A percentile compares a stretch with the other conserved stretches of the same genome.
Evolutionary conservation across 1,140 invertebrate species (phyloP).

Genomic region (Drosophila persimilis): DNA sequence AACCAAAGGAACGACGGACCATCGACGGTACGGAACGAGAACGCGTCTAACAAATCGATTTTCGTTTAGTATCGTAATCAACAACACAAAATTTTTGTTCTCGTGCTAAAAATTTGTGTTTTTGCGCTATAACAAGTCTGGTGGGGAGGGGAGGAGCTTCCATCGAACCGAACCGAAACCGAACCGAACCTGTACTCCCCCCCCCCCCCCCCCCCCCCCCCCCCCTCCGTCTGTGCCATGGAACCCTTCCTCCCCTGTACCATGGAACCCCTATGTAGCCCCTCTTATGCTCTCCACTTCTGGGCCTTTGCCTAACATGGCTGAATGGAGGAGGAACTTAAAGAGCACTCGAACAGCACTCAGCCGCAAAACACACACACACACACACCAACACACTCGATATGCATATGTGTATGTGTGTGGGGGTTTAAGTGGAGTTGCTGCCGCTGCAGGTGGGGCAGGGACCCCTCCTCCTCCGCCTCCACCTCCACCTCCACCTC

Average conservation of each 20-base stretch:
- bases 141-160: too few species aligned
- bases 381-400: constrained; percentile 46
- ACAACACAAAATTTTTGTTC: constrained; percentile 71
- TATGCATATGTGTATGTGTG: constrained; percentile 69
- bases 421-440: constrained; percentile 71
- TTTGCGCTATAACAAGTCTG: constrained; percentile 75
- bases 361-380: constrained; percentile 65
- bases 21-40: constrained; percentile 32
- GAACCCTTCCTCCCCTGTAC: background rate
- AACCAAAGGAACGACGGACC: too few species aligned
- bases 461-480: constrained; percentile 28
- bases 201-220: constrained; percentile 1
- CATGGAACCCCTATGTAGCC: background rate
- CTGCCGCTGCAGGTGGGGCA: constrained; percentile 42
- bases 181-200: background rate
- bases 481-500: background rate
- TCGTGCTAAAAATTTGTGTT: constrained; percentile 78
- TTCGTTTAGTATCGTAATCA: constrained; percentile 81
- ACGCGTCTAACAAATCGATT: constrained; percentile 69
- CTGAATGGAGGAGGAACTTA: constrained; percentile 71
- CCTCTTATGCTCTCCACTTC: constrained; percentile 4
- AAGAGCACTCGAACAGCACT: constrained; percentile 80
- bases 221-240: constrained; percentile 3
- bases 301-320: constrained; percentile 45
- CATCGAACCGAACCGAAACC: background rate